Evolutionary conservation across 2,113 vertebrate genomes (phyloP).

Genomic region (Halcyon senegalensis): DNA sequence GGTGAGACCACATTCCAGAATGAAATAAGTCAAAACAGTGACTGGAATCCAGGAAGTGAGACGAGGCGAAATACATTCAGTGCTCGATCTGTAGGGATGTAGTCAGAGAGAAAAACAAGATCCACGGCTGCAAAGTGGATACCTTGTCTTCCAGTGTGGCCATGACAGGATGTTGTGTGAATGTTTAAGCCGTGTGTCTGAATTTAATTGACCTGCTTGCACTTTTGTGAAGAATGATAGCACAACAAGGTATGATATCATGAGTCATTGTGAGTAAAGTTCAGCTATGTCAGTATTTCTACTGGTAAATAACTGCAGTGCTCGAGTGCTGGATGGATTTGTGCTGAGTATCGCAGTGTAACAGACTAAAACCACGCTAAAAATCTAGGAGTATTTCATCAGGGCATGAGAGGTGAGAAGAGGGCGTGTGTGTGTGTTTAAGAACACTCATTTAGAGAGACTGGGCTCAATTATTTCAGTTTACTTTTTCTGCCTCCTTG

Average conservation of each 20-base stretch:
- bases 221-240: background rate
- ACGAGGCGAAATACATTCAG: background rate
- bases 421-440: background rate
- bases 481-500: background rate
- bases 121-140: background rate
- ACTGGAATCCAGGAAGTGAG: constrained; percentile 29
- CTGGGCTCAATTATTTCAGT: background rate
- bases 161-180: background rate
- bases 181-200: background rate
- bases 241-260: background rate
- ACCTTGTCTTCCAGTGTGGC: background rate
- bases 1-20: constrained; percentile 6
- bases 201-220: constrained; percentile 9
- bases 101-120: constrained; percentile 13
- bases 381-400: background rate
- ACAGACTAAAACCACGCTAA: background rate
- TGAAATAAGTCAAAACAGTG: background rate
- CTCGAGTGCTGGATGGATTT: background rate
- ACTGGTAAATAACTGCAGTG: background rate
- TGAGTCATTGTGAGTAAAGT: background rate
- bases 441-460: background rate
- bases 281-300: background rate
- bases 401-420: background rate
- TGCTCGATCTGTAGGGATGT: background rate
- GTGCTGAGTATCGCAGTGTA: background rate